Base-by-base conservation (phyloP, 1,140 invertebrate species). In the Microplitis mediator region DNA sequence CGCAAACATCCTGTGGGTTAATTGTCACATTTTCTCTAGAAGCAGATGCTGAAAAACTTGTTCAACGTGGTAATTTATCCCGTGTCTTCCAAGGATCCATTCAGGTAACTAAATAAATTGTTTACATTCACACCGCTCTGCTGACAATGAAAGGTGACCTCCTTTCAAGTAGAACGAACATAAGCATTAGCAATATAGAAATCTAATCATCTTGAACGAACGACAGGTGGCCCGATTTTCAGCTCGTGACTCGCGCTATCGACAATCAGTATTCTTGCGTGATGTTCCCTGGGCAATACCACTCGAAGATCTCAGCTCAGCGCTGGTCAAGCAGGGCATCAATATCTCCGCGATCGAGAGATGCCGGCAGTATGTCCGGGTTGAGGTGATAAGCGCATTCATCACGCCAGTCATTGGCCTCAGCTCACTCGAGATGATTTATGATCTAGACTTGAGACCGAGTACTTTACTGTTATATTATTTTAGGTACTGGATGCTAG, bases 271-370 rank as follows among this genome's bases (percentile, higher is more conserved):
- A 9, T 64, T 88, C 4, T 64, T 89, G 35, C 80, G 82, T 9
- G 87, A 88, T 16, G 84, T 89, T n/a, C 88, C 88, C 2, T 86
- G 84, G 85, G 86, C 87, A 0, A 87, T 89, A 54, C 87, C 85
- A 0, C 72, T 88, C 3, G 80, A 86, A 67, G 88, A 89, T 75
- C 68, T 88, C 0, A 84, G 80, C 60, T 85, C 85, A 0, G 85
- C 87, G 6, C 72, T 89, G 35, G 63, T 79, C 13, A 87, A 84
- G 72, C 87, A 88, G 75, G 87, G 85, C 16, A 84, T 88, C 4
- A 65, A 75, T 0, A 76, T 78, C 23, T 82, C 81, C 61, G 85
- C 75, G 34, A 79, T 88, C 16, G 85, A 87, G 60, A 78, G 87
- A 35, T 78, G 80, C 4, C 80, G 85, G 5, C 86, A 88, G 60